phyloP scores from a whole-genome alignment of 2,113 vertebrate genomes.

The Hucho hucho region DNA sequence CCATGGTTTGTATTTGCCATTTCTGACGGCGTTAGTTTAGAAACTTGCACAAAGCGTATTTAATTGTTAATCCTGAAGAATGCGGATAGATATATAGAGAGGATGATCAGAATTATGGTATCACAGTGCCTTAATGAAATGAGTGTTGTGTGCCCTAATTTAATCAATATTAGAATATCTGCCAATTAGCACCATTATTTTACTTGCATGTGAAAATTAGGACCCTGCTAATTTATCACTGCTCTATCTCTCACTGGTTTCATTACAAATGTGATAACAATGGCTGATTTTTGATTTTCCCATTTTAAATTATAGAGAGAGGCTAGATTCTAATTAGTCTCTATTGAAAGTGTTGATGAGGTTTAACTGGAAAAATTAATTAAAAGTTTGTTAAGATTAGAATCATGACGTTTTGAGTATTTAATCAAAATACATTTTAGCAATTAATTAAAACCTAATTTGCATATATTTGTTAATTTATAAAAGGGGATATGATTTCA shows the following conservation, averaged over 20 bases:
- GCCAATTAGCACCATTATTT: conserved; percentile 78
- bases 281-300: conserved; percentile 74
- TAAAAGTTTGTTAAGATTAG: conserved; percentile 79
- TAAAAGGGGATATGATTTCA: conserved; percentile 53
- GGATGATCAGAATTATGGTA: conserved; percentile 65
- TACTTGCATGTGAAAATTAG: conserved; percentile 68
- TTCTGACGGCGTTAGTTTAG: conserved; percentile 25
- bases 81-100: conserved; percentile 47
- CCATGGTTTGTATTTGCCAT: conserved; percentile 33
- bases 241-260: conserved; percentile 70
- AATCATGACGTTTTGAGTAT: conserved; percentile 79
- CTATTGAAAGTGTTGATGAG: conserved; percentile 80
- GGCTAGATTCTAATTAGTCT: conserved; percentile 74
- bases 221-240: conserved; percentile 65
- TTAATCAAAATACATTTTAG: conserved; percentile 77
- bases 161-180: conserved; percentile 82
- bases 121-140: conserved; percentile 66
- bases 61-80: conserved; percentile 67
- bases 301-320: conserved; percentile 65
- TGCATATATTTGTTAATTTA: conserved; percentile 77
- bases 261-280: conserved; percentile 79
- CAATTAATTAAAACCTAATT: conserved; percentile 75
- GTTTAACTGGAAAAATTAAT: conserved; percentile 81
- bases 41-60: conserved; percentile 57
- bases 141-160: conserved; percentile 70